Conservation (phyloP, 2,113 vertebrate species). For the Procavia capensis region DNA sequence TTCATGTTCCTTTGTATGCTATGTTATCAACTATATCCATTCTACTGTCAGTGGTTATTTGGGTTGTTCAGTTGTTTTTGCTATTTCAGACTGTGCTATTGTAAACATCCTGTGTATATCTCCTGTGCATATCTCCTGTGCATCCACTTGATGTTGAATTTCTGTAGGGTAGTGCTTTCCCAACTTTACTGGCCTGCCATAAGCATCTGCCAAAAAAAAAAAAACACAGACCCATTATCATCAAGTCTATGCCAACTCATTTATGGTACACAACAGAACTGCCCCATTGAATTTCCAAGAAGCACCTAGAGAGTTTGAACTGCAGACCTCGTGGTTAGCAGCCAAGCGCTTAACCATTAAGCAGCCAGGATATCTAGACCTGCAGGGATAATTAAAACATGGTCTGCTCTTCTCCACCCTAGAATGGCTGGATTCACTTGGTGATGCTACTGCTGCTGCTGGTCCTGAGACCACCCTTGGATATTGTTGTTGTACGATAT, state of each 20-base stretch:
- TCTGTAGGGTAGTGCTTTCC: background rate
- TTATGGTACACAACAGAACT: too few species aligned
- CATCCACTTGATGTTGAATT: background rate
- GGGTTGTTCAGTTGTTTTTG: background rate
- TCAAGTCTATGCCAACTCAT: too few species aligned
- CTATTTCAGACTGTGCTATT: constrained; percentile 18
- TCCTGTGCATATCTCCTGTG: background rate
- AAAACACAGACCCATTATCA: too few species aligned
- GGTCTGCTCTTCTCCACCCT: background rate
- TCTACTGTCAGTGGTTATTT: constrained; percentile 43
- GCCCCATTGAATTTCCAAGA: too few species aligned
- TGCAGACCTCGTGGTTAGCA: too few species aligned
- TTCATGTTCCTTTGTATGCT: constrained; percentile 16
- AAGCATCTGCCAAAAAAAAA: too few species aligned
- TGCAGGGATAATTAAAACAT: background rate
- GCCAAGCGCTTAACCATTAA: too few species aligned
- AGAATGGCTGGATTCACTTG: background rate
- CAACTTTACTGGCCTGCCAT: background rate
- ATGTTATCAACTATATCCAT: background rate
- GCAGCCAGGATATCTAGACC: too few species aligned
- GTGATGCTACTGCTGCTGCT: background rate
- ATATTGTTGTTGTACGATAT: background rate
- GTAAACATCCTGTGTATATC: background rate
- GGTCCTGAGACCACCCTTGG: background rate
- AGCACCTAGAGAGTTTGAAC: too few species aligned